Conservation (phyloP, 2,888 invertebrate genomes). For the Macrosoma leucophasiata region DNA sequence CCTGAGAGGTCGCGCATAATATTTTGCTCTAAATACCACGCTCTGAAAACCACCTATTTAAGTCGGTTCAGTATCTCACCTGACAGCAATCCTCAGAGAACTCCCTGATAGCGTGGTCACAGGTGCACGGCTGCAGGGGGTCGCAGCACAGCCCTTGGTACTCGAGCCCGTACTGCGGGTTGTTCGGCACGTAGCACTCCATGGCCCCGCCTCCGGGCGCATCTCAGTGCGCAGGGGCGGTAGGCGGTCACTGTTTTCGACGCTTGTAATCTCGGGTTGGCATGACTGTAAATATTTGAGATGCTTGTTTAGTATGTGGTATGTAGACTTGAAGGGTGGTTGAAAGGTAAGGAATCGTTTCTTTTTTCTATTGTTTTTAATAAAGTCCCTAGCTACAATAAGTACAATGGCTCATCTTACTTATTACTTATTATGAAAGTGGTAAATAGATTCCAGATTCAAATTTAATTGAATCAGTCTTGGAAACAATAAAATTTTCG, state of each 20-base stretch:
- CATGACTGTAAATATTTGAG: constrained; percentile 54
- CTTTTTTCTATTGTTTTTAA: too few relatives aligned
- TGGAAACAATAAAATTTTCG: too few relatives aligned
- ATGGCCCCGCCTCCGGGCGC: constrained; percentile 64
- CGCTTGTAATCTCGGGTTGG: constrained; percentile 48
- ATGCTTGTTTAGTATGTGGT: too few relatives aligned
- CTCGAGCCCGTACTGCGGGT: constrained; percentile 78
- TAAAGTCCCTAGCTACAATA: too few relatives aligned
- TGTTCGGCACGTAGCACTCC: constrained; percentile 81
- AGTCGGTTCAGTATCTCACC: constrained; percentile 41
- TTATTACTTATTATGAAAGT: too few relatives aligned
- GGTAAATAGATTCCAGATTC: too few relatives aligned
- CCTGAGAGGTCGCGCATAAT: not conserved
- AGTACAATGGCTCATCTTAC: too few relatives aligned
- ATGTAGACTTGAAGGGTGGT: too few relatives aligned
- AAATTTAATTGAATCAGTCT: too few relatives aligned
- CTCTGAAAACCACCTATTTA: too few relatives aligned
- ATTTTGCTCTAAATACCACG: too few relatives aligned
- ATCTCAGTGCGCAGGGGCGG: constrained; percentile 54
- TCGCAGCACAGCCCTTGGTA: constrained; percentile 61
- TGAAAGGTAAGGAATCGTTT: too few relatives aligned
- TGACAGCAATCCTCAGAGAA: constrained; percentile 57
- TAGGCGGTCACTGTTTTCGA: constrained; percentile 37
- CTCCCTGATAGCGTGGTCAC: constrained; percentile 48
- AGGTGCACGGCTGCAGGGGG: constrained; percentile 62